Evolutionary conservation across 2,888 invertebrate genomes (phyloP).

Genomic region (Phytoseiulus persimilis): DNA sequence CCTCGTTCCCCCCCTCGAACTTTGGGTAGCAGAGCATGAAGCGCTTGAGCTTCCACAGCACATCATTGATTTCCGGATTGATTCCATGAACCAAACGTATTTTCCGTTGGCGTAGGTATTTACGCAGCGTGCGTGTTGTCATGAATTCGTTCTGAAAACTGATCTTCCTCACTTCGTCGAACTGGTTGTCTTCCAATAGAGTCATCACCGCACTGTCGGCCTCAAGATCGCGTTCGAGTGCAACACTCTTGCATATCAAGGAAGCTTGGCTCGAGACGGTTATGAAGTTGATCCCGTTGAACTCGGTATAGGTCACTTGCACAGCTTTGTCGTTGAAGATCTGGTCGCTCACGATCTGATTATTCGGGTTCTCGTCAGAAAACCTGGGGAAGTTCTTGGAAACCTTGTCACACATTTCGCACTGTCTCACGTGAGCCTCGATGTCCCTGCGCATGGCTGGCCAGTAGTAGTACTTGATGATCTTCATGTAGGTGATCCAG

Average conservation of each 20-base stretch:
- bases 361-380: background rate
- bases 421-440: slow-evolving; percentile 17
- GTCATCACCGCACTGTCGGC: slow-evolving; percentile 18
- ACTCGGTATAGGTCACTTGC: slow-evolving; percentile 37
- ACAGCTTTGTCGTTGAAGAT: slow-evolving; percentile 21
- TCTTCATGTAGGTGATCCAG: slow-evolving; percentile 34
- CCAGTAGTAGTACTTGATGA: slow-evolving; percentile 37
- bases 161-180: slow-evolving; percentile 19
- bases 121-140: slow-evolving; percentile 5
- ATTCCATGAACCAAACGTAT: slow-evolving; percentile 11
- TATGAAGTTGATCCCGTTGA: slow-evolving; percentile 22
- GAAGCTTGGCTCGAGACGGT: slow-evolving; percentile 19
- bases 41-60: slow-evolving; percentile 37
- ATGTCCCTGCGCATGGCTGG: slow-evolving; percentile 31
- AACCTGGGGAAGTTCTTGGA: slow-evolving; percentile 9
- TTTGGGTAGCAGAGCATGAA: slow-evolving; percentile 18
- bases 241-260: slow-evolving; percentile 21
- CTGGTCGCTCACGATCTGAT: slow-evolving; percentile 26
- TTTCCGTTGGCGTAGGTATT: slow-evolving; percentile 18
- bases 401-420: slow-evolving; percentile 25
- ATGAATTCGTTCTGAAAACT: slow-evolving; percentile 27
- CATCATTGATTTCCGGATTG: slow-evolving; percentile 30
- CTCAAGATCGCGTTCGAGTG: slow-evolving; percentile 19
- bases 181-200: slow-evolving; percentile 17
- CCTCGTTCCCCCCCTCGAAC: slow-evolving; percentile 19